phyloP scores from a whole-genome alignment of 2,113 vertebrate species.

The Cyprinus carpio region DNA sequence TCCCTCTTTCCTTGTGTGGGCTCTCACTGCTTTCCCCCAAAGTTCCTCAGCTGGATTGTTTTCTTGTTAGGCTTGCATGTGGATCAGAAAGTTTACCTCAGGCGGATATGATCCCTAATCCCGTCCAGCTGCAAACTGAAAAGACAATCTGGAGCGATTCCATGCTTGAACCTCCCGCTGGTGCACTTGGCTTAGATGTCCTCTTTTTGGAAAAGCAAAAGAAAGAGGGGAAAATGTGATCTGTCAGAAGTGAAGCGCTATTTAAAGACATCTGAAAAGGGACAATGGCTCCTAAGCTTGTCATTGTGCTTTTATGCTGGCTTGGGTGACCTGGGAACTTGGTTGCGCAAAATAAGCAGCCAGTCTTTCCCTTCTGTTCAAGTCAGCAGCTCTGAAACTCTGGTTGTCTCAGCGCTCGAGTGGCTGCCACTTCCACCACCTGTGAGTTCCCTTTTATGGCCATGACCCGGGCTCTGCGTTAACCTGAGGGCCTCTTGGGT shows the following conservation, averaged over 20 bases:
- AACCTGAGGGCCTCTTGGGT: conserved; percentile 17
- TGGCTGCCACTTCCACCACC: conserved; percentile 24
- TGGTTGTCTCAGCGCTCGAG: neutral
- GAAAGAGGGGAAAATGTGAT: conserved; percentile 49
- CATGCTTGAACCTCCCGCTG: conserved; percentile 65
- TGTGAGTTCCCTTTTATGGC: neutral
- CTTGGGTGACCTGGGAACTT: conserved; percentile 27
- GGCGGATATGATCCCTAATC: conserved; percentile 73
- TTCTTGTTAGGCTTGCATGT: conserved; percentile 58
- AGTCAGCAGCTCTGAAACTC: conserved; percentile 19
- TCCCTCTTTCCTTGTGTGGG: conserved; percentile 13
- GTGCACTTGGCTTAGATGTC: conserved; percentile 67
- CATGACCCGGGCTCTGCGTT: neutral
- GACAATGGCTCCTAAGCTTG: conserved; percentile 20
- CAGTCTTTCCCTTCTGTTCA: neutral
- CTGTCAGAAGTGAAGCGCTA: conserved; percentile 6
- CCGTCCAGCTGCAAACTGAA: conserved; percentile 74
- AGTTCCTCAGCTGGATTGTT: conserved; percentile 31
- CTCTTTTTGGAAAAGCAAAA: conserved; percentile 65
- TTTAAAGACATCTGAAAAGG: conserved; percentile 23
- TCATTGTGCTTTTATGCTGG: conserved; percentile 23
- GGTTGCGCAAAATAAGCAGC: conserved; percentile 23
- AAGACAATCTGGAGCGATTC: conserved; percentile 72
- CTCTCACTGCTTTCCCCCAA: neutral
- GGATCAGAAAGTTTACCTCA: conserved; percentile 71